phyloP scores from a whole-genome alignment of 2,888 invertebrate genomes.

The Dasypogon diadema region DNA sequence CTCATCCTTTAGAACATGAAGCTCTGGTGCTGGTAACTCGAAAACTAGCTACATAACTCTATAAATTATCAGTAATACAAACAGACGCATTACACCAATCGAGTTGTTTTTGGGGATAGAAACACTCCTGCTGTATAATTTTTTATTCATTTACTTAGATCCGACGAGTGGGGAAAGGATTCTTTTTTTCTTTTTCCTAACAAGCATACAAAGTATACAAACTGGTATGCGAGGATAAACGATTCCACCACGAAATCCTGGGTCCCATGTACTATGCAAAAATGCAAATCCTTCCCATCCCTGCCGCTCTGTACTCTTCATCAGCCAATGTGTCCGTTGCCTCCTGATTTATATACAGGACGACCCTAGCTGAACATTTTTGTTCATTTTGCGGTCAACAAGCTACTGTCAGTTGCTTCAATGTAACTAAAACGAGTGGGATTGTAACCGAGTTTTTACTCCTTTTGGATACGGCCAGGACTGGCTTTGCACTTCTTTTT shows the following conservation, averaged over 20 bases:
- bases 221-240: slow-evolving; percentile 45
- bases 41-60: slow-evolving; percentile 19
- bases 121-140: slow-evolving; percentile 26
- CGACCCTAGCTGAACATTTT: slow-evolving; percentile 41
- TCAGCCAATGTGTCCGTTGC: slow-evolving; percentile 50
- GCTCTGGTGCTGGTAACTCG: background rate
- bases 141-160: slow-evolving; percentile 45
- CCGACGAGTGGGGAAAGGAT: background rate
- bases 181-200: slow-evolving; percentile 8
- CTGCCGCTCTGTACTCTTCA: slow-evolving; percentile 13
- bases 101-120: slow-evolving; percentile 15
- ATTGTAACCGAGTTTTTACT: slow-evolving; percentile 25
- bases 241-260: slow-evolving; percentile 33
- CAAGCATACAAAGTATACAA: slow-evolving; percentile 26
- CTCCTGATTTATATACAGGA: slow-evolving; percentile 51
- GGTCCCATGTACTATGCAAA: slow-evolving; percentile 38
- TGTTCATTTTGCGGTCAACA: slow-evolving; percentile 51
- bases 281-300: slow-evolving; percentile 52
- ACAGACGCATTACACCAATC: slow-evolving; percentile 44
- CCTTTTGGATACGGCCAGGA: background rate
- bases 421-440: slow-evolving; percentile 40
- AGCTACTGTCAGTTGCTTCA: slow-evolving; percentile 29
- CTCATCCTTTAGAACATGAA: background rate
- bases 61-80: slow-evolving; percentile 34
- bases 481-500: slow-evolving; percentile 21